phyloP scores from a whole-genome alignment of 2,888 invertebrate species.

The Cephus runcator region DNA sequence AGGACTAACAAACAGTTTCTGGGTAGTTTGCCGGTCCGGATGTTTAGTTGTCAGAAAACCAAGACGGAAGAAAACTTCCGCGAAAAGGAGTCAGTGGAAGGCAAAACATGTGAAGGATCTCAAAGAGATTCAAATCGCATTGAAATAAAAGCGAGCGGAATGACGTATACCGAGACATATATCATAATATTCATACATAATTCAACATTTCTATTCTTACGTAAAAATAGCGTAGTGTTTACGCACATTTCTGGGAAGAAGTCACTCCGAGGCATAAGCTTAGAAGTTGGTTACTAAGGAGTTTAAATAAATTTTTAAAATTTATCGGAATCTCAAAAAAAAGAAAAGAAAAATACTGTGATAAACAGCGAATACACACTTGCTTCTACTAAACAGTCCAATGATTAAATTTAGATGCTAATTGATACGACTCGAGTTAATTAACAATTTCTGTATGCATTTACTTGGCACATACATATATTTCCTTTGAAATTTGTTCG shows the following conservation, averaged over 20 bases:
- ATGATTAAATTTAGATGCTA: background rate
- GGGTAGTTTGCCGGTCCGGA: background rate
- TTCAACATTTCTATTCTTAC: conserved; percentile 34
- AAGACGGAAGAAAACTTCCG: background rate
- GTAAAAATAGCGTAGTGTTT: conserved; percentile 2
- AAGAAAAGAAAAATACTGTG: background rate
- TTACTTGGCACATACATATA: background rate
- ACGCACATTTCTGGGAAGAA: background rate
- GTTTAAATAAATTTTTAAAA: background rate
- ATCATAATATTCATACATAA: conserved; percentile 46
- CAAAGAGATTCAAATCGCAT: conserved; percentile 41
- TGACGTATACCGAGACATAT: conserved; percentile 34
- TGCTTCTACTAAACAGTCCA: background rate
- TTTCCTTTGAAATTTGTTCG: background rate
- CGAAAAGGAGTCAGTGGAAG: background rate
- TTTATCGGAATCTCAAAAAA: too few species aligned
- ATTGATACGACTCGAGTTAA: background rate
- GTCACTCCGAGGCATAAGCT: background rate
- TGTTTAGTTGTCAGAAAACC: background rate
- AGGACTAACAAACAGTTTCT: background rate
- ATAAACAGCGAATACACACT: background rate
- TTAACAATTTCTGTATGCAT: background rate
- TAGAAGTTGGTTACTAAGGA: background rate
- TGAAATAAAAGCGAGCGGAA: conserved; percentile 40
- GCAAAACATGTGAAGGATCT: conserved; percentile 12